A percentile compares a stretch with the other conserved stretches of the same genome.
Evolutionary conservation across 2,888 invertebrate species (phyloP).

Genomic region (Mesorhabditis spiculigera): DNA sequence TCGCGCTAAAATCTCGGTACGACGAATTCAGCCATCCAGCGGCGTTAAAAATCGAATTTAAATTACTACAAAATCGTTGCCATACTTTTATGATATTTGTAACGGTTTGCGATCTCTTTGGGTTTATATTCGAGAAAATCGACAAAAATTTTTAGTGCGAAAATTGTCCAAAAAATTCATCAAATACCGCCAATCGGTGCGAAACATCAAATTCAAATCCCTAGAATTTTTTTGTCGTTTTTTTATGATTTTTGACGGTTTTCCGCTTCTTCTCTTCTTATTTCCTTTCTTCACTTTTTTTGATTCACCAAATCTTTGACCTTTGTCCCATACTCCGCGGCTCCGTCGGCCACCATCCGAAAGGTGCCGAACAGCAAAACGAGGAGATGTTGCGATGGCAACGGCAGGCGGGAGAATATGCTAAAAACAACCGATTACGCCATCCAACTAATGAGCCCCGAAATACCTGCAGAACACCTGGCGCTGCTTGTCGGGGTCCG

Average conservation of each 20-base stretch:
- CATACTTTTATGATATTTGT: too few species aligned
- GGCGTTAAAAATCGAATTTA: too few species aligned
- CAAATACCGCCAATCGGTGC: constrained; percentile 76
- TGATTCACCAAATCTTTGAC: background rate
- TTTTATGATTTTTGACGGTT: constrained; percentile 66
- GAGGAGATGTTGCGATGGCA: constrained; percentile 84
- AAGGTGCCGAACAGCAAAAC: constrained; percentile 95
- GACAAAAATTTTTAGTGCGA: too few species aligned
- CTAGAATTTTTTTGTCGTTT: background rate
- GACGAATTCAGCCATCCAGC: too few species aligned
- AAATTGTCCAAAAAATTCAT: too few species aligned
- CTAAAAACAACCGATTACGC: constrained; percentile 65
- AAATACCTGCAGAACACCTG: constrained; percentile 84
- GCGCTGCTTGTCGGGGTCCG: constrained; percentile 73
- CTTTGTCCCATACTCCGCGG: constrained; percentile 83
- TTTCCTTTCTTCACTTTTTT: too few species aligned
- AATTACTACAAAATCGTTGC: too few species aligned
- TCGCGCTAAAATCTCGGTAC: too few species aligned
- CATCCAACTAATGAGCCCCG: background rate
- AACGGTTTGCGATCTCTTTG: too few species aligned
- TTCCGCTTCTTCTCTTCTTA: constrained; percentile 84
- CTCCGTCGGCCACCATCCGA: constrained; percentile 86
- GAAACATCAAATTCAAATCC: constrained; percentile 68
- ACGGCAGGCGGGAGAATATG: constrained; percentile 77
- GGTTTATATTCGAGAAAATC: too few species aligned